A percentile compares a stretch with the other conserved stretches of the same genome.
Evolutionary conservation across 2,113 vertebrate species (phyloP).

Genomic region (Heloderma charlesbogerti): DNA sequence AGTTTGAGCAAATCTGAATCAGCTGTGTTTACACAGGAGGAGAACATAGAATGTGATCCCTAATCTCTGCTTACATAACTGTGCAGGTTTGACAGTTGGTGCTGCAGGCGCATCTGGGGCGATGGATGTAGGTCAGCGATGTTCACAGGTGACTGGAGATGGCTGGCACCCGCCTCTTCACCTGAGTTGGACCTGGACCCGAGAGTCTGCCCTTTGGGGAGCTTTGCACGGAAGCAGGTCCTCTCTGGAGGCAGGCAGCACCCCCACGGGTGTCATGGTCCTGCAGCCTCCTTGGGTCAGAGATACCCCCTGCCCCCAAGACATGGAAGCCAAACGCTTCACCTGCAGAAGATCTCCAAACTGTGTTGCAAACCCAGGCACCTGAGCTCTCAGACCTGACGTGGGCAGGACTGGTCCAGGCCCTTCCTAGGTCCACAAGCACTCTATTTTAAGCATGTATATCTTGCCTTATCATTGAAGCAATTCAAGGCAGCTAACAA

Average conservation of each 20-base stretch:
- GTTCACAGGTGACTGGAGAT: no score
- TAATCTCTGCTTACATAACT: constrained; percentile 25
- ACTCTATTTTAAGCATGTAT: not conserved
- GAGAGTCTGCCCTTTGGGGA: not conserved
- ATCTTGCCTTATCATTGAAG: not conserved
- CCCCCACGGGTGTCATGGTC: no score
- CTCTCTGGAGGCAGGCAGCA: not conserved
- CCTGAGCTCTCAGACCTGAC: not conserved
- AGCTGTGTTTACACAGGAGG: constrained; percentile 24
- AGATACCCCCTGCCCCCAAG: no score
- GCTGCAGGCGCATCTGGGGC: not conserved
- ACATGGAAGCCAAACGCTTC: not conserved
- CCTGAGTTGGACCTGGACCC: not conserved
- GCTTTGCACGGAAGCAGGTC: not conserved
- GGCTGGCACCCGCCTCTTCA: not conserved
- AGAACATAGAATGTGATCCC: not conserved
- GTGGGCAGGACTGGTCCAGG: not conserved
- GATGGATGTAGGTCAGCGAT: not conserved
- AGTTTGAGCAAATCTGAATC: constrained; percentile 9
- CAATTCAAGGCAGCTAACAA: not conserved
- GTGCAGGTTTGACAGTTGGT: not conserved
- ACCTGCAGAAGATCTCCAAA: not conserved
- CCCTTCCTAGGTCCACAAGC: not conserved
- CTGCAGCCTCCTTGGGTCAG: not conserved
- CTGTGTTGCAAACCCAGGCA: no score